These are phyloP conservation scores for Drosophila littoralis DNA, from an alignment of 1,140 invertebrate genomes.

Conservation along the genomic window DNA sequence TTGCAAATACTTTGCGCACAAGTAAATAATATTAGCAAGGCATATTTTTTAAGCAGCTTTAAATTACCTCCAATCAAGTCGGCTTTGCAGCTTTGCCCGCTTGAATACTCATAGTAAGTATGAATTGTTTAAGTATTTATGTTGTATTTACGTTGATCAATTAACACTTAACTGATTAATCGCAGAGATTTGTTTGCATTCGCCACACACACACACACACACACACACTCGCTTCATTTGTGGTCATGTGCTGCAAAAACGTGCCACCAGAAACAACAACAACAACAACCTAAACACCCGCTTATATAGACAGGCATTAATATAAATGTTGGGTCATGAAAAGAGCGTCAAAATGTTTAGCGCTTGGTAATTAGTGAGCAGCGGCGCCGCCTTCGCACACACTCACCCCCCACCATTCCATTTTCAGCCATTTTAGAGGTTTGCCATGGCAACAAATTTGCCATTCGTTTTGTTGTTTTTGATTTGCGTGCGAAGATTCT, in stretches of 20 bases:
- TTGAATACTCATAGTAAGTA: background rate
- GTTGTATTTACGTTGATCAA: conserved; percentile 33
- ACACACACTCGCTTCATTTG: conserved; percentile 25
- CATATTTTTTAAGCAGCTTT: background rate
- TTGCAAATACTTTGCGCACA: background rate
- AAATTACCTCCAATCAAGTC: no score
- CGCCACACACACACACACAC: background rate
- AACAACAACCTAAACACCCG: conserved; percentile 1
- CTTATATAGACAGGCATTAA: conserved; percentile 36
- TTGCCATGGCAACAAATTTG: conserved; percentile 57
- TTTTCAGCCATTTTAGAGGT: background rate
- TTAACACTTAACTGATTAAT: conserved; percentile 48
- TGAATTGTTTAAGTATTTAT: conserved; percentile 21
- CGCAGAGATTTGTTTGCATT: conserved; percentile 20
- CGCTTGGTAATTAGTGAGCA: conserved; percentile 67
- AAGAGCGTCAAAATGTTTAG: conserved; percentile 63
- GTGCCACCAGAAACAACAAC: conserved; percentile 24
- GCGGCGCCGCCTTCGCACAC: background rate
- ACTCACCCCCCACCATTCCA: background rate
- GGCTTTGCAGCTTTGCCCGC: background rate
- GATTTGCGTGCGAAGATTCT: conserved; percentile 70
- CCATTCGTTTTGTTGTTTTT: conserved; percentile 5
- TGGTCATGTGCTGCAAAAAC: conserved; percentile 47
- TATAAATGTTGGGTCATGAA: conserved; percentile 25
- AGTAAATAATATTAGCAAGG: background rate